phyloP scores from a whole-genome alignment of 92 coral and sea anemone species.

The Pocillopora grandis region DNA sequence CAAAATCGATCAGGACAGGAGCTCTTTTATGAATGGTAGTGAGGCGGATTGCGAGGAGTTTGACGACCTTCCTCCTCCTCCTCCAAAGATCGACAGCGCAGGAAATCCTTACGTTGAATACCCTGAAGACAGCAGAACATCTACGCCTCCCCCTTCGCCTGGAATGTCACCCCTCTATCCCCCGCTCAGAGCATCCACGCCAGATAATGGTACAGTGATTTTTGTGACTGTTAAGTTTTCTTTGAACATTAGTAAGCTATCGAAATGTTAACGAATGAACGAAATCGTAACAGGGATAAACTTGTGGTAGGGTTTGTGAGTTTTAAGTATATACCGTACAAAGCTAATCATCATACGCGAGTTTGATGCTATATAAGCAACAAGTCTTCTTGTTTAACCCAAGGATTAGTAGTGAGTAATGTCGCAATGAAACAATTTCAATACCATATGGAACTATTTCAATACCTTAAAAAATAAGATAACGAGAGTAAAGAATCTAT shows the following conservation, averaged over 20 bases:
- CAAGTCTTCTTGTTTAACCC: no score
- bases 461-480: no score
- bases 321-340: no score
- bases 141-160: constrained; percentile 77
- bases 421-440: no score
- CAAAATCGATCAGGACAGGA: constrained; percentile 65
- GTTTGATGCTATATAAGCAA: no score
- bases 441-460: no score
- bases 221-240: background rate
- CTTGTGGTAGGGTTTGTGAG: no score
- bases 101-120: constrained; percentile 49
- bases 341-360: no score
- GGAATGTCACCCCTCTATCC: constrained; percentile 61
- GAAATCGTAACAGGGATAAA: no score
- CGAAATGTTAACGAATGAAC: background rate
- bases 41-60: constrained; percentile 57
- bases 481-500: no score
- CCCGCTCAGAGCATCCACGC: constrained; percentile 54
- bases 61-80: constrained; percentile 76
- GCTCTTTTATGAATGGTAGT: constrained; percentile 77
- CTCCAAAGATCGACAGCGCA: constrained; percentile 45
- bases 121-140: constrained; percentile 48
- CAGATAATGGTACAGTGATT: constrained; percentile 58
- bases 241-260: background rate
- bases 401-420: no score